These are phyloP conservation scores for Athalia rosae DNA, from an alignment of 2,888 invertebrate species.

Conservation along the genomic window DNA sequence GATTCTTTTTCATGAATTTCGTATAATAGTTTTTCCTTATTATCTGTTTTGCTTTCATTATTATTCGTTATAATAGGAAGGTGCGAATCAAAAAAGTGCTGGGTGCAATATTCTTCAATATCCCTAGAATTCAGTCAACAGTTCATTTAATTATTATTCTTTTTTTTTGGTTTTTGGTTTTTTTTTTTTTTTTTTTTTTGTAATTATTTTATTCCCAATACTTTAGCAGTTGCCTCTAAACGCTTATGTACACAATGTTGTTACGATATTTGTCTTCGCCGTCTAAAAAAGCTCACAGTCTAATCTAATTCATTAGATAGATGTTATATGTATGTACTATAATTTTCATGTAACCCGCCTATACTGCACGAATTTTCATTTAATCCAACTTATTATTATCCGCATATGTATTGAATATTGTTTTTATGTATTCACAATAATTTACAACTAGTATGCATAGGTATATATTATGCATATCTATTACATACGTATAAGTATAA, in stretches of 20 bases:
- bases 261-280: not conserved
- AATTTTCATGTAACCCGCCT: not conserved
- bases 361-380: not conserved
- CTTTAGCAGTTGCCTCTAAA: not conserved
- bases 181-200: not conserved
- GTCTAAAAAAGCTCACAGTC: not conserved
- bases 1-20: not conserved
- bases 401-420: not conserved
- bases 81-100: slow-evolving; percentile 71
- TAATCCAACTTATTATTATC: not conserved
- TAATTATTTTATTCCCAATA: not conserved
- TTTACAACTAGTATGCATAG: slow-evolving; percentile 7
- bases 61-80: slow-evolving; percentile 48
- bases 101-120: slow-evolving; percentile 64
- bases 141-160: slow-evolving; percentile 40
- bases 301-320: not conserved
- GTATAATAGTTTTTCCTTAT: slow-evolving; percentile 51
- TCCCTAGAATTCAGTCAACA: slow-evolving; percentile 73
- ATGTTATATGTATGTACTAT: not conserved
- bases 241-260: not conserved
- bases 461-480: not conserved
- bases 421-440: not conserved
- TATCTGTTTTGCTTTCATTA: slow-evolving; percentile 35
- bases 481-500: not conserved
- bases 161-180: not conserved